These are phyloP conservation scores for Leptobrachium ailaonicum DNA, from an alignment of 2,113 vertebrate genomes.

Conservation along the genomic window DNA sequence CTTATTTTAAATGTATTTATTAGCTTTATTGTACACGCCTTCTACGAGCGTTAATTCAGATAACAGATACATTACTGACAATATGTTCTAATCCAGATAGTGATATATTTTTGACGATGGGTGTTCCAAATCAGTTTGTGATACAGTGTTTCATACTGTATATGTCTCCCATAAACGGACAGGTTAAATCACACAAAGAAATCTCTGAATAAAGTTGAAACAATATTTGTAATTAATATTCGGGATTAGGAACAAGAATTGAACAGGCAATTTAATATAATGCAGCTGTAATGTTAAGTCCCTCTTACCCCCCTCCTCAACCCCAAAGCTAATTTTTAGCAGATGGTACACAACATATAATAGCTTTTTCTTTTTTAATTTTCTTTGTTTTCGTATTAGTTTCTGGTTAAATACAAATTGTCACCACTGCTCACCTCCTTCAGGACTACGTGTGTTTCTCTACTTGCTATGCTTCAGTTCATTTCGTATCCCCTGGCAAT, in stretches of 20 bases:
- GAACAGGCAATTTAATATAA: conserved; percentile 7
- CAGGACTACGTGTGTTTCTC: not conserved
- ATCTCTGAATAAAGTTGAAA: not conserved
- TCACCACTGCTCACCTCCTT: not conserved
- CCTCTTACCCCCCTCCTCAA: not conserved
- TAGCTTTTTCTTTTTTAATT: not conserved
- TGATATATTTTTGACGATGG: no score
- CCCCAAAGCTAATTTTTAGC: not conserved
- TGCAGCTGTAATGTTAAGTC: not conserved
- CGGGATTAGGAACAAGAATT: conserved; percentile 7
- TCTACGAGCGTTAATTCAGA: no score
- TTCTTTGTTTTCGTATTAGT: no score
- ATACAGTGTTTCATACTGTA: not conserved
- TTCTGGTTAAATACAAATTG: not conserved
- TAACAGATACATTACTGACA: no score
- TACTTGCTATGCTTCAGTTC: not conserved
- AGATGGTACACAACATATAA: not conserved
- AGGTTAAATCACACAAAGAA: not conserved
- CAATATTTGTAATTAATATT: conserved; percentile 19
- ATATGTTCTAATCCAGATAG: no score
- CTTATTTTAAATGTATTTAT: no score
- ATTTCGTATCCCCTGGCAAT: no score
- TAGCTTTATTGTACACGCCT: no score
- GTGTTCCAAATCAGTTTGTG: not conserved
- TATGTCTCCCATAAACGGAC: not conserved